Evolutionary conservation across 2,797 vertebrate genomes (phyloP).

Genomic region (Sarcoramphus papa): DNA sequence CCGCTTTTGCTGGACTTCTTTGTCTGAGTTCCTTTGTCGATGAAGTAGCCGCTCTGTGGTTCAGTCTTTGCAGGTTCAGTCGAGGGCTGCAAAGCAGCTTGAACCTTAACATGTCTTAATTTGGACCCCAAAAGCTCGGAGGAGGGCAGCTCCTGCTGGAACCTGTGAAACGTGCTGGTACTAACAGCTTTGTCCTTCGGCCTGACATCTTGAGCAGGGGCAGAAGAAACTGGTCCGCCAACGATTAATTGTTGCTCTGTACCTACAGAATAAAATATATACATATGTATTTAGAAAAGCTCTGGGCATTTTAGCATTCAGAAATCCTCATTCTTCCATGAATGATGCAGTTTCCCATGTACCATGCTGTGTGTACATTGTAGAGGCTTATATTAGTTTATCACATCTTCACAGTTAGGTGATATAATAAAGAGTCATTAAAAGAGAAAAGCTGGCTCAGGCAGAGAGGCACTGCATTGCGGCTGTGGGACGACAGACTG

Average conservation of each 20-base stretch:
- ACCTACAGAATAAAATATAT: constrained; percentile 63
- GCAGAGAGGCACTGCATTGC: not conserved
- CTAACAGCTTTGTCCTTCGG: constrained; percentile 81
- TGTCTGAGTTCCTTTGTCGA: constrained; percentile 73
- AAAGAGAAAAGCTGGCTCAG: not conserved
- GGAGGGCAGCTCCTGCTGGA: constrained; percentile 68
- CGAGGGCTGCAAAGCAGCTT: constrained; percentile 38
- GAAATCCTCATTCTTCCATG: fast-evolving
- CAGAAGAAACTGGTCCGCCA: constrained; percentile 51
- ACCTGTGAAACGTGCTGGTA: constrained; percentile 62
- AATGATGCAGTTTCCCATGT: fast-evolving
- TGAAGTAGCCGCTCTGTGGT: constrained; percentile 45
- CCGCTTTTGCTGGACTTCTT: constrained; percentile 70
- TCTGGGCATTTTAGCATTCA: not conserved
- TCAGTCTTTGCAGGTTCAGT: constrained; percentile 70
- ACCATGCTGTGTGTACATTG: fast-evolving
- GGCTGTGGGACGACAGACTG: not conserved
- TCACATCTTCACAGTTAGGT: not conserved
- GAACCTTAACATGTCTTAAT: constrained; percentile 61
- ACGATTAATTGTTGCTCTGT: constrained; percentile 62
- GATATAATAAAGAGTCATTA: not conserved
- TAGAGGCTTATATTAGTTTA: not conserved
- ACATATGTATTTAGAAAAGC: not conserved
- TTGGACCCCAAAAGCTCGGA: constrained; percentile 34
- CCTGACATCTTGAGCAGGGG: constrained; percentile 82